Conservation (phyloP, 1,140 invertebrate species). For the Lepidostoma basale region DNA sequence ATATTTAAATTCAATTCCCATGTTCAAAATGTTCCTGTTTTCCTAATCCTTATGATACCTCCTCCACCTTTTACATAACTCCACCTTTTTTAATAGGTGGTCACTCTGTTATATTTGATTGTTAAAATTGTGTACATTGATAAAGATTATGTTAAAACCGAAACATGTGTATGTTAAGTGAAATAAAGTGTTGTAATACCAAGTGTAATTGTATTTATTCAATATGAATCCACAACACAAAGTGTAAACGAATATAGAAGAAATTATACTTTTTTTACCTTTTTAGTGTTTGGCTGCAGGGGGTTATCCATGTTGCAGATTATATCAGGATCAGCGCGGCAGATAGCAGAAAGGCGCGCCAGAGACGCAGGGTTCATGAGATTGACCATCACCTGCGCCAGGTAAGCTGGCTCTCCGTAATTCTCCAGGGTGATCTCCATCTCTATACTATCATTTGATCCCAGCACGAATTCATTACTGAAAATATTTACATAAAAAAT, state of each 20-base stretch:
- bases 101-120: too few relatives aligned
- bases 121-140: too few relatives aligned
- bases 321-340: conserved; percentile 16
- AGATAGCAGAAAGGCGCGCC: conserved; percentile 45
- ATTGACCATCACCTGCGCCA: conserved; percentile 47
- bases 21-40: too few relatives aligned
- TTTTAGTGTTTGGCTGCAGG: background rate
- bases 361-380: conserved; percentile 49
- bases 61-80: background rate
- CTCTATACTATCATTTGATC: conserved; percentile 48
- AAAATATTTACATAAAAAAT: too few relatives aligned
- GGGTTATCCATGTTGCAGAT: conserved; percentile 35
- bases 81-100: background rate
- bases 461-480: conserved; percentile 49
- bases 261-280: conserved; percentile 14
- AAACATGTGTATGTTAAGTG: too few relatives aligned
- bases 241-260: too few relatives aligned
- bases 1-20: too few relatives aligned
- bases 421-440: conserved; percentile 50
- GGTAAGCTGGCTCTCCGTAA: conserved; percentile 52
- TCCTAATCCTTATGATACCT: too few relatives aligned
- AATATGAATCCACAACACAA: too few relatives aligned
- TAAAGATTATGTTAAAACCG: too few relatives aligned
- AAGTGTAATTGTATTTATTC: too few relatives aligned
- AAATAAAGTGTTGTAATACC: too few relatives aligned